Evolutionary conservation across 2,888 invertebrate genomes (phyloP), one percentile per base, ranked within the genome.

Genomic region (Acrocyrtus sp.): DNA sequence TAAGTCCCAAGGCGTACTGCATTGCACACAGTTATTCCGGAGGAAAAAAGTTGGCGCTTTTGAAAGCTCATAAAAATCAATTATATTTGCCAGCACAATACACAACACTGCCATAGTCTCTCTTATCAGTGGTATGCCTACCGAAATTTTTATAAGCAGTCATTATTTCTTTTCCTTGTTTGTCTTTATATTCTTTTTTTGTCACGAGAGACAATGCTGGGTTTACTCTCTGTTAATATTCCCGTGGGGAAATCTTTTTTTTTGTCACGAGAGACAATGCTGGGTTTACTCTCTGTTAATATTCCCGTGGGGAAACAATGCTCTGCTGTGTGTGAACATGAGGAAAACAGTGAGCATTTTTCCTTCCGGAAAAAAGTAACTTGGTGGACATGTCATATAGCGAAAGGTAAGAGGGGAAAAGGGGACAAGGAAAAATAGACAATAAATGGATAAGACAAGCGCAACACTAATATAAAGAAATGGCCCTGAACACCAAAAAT

Each of bases 31-130:
- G 45, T 26, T 22, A 51, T 54, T 21, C 39, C 22, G n/a, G 21
- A n/a, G 39, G 53, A 26, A 58, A 58, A 60, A 68, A 60, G 62
- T 69, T 69, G 27, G 62, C 54, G 54, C 62, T 58, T 62, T 61
- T 61, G 62, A 68, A 51, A 54, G 60, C 69, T 62, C 61, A 69
- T 69, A 69, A 69, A 69, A 69, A 69, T 69, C 69, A 69, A 69
- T 69, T 69, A 69, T 56, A 48, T 61, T 48, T 56, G 56, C 22
- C 26, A 19, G 26, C 12, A 22, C 19, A 39, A 27, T 56, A n/a
- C 15, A 3, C 39, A 50, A 8, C 51, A 45, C 45, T 5, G 17
- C 45, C 45, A 26, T n/a, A n/a, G n/a, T n/a, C n/a, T n/a, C n/a
- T n/a, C 26, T 48, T 21, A 6, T 3, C 48, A 24, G 15, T 45